phyloP scores from a whole-genome alignment of 2,888 invertebrate genomes.

The Eupithecia centaureata region DNA sequence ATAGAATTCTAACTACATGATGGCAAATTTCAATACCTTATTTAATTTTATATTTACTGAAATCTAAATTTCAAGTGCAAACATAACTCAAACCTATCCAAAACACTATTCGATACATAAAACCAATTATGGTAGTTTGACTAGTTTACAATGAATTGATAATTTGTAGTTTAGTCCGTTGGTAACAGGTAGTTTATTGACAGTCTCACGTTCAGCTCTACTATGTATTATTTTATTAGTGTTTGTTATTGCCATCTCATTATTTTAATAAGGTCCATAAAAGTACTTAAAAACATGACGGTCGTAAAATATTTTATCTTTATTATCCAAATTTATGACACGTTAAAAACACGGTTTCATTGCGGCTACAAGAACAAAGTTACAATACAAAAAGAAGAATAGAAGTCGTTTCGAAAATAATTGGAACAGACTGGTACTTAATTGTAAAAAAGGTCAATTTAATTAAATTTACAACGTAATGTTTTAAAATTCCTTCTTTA shows the following conservation, averaged over 20 bases:
- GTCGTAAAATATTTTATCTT: constrained; percentile 23
- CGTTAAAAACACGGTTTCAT: constrained; percentile 32
- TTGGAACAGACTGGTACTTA: neutral
- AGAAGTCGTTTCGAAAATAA: constrained; percentile 3
- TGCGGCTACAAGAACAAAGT: constrained; percentile 7
- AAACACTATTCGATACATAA: no score
- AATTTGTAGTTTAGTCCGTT: no score
- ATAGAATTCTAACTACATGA: no score
- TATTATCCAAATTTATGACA: constrained; percentile 30
- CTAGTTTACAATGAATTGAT: no score
- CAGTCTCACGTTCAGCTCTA: neutral
- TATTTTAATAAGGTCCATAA: constrained; percentile 14
- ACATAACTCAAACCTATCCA: no score
- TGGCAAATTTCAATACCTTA: no score
- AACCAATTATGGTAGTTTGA: no score
- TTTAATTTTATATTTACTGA: no score
- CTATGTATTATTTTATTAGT: constrained; percentile 4
- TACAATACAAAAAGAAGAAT: neutral
- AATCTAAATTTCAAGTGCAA: no score
- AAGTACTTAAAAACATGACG: constrained; percentile 19
- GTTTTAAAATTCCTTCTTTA: constrained; percentile 28
- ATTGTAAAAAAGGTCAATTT: constrained; percentile 43
- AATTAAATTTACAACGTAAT: constrained; percentile 42
- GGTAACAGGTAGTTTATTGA: neutral
- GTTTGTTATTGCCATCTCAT: neutral